phyloP scores from a whole-genome alignment of 1,140 invertebrate species.

The Macrotrachela quadricornifera region DNA sequence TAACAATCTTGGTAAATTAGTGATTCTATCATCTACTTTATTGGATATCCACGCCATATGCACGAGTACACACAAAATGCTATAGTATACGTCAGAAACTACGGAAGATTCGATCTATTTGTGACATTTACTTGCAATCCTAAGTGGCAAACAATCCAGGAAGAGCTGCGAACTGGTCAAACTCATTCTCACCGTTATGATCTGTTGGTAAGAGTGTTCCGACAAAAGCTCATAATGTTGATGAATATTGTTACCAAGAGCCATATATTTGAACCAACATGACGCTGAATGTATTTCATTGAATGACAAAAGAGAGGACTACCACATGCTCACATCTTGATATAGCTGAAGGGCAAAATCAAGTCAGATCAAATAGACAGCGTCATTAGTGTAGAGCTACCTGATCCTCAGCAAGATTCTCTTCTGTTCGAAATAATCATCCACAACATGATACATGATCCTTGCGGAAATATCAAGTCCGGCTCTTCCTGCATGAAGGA shows the following conservation, averaged over 20 bases:
- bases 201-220: slow-evolving; percentile 15
- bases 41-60: slow-evolving; percentile 26
- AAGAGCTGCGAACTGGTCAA: slow-evolving; percentile 14
- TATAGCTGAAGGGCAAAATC: slow-evolving; percentile 12
- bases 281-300: slow-evolving; percentile 12
- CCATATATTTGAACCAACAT: slow-evolving; percentile 13
- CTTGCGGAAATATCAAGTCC: no score
- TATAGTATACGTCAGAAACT: slow-evolving; percentile 23
- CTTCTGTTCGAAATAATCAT: background rate
- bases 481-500: slow-evolving; percentile 34
- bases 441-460: background rate
- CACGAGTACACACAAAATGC: slow-evolving; percentile 29
- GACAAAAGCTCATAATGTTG: slow-evolving; percentile 13
- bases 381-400: slow-evolving; percentile 13
- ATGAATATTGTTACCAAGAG: slow-evolving; percentile 13
- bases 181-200: slow-evolving; percentile 12
- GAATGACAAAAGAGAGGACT: slow-evolving; percentile 26
- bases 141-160: slow-evolving; percentile 16
- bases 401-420: slow-evolving; percentile 8
- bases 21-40: no score
- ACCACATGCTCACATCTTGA: slow-evolving; percentile 21
- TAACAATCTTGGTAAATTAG: no score
- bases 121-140: slow-evolving; percentile 15
- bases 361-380: slow-evolving; percentile 12
- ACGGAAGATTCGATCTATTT: slow-evolving; percentile 27